Evolutionary conservation across 2,888 invertebrate species (phyloP), one percentile per base, ranked within the genome.

Genomic region (Acronicta alni): DNA sequence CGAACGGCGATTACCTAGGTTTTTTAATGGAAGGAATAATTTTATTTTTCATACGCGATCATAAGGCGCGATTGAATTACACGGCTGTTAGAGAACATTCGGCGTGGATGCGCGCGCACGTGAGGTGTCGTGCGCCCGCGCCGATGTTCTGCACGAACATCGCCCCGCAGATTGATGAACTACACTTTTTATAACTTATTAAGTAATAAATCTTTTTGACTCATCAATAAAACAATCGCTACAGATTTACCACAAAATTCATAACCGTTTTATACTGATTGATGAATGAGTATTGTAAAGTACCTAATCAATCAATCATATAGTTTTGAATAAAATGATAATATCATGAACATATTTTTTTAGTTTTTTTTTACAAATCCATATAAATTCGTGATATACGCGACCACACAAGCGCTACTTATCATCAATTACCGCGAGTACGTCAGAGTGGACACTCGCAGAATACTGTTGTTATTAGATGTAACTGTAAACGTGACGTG

Each of bases 61-160:
- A 60, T 63, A 78, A 62, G 74, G 64, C 67, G 75, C 76, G 83
- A 85, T 89, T 84, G 83, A 88, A 89, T 89, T 89, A 88, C 87
- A 87, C 80, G 88, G 83, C 78, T 85, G 86, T 88, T 87, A 87
- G 81, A 82, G 79, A 78, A 83, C 84, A 86, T 86, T 86, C 71
- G 82, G 80, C 57, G 70, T 74, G 75, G 80, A 79, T 80, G 77
- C 77, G 79, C 73, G 60, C 78, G 81, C 82, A 83, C 80, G 80
- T 81, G 80, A 81, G 76, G 68, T 79, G 75, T 72, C 81, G 74
- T 75, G 75, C 53, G 47, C 48, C 41, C 47, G 63, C 55, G 54
- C 67, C 46, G 23, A 51, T 46, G 41, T 59, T 58, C 53, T 47
- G 68, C 77, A 77, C 77, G 72, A 76, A 83, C 77, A 81, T 75